Evolutionary conservation across 2,797 vertebrate species (phyloP), one percentile per base, ranked within the genome.

Genomic region (Neomorphus geoffroyi): DNA sequence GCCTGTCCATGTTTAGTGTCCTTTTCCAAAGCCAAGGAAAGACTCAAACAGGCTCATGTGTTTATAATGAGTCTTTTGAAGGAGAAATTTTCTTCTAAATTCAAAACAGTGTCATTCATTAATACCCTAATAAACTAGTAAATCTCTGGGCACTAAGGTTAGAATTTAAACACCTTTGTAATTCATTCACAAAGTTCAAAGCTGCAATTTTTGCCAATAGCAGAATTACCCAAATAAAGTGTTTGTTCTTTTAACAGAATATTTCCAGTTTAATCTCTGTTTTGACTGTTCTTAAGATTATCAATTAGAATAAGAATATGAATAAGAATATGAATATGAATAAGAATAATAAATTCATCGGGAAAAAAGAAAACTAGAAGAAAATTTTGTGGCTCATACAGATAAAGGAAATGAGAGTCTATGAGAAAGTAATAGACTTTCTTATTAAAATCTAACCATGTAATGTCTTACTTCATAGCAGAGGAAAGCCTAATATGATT

Each of bases 401-500:
- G 97, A 97, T 98, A 97, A 97, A 97, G 95, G 73, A 98, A 98
- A 98, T 97, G 97, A 95, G 89, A 97, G 91, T 93, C 81, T 93
- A 73, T 93, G 95, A 87, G 96, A 90, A 97, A 97, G 95, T 97
- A 97, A 98, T 95, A 93, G 86, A 90, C 82, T 97, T 97, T 96
- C 87, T 84, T 97, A 96, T 97, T 98, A 97, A 96, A 78, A 65
- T 90, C 77, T 79, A 86, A 71, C 82, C 53, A 60, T 88, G 92
- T 86, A 93, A 86, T 6, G n/a, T 96, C 94, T 94, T 96, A 75
- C 51, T 91, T 96, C 69, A 66, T 95, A 94, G 93, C 89, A 86
- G 91, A 97, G 94, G 66, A 85, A 93, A 95, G 37, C 43, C 75
- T 96, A 86, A 95, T 96, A 96, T 74, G 86, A 96, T 97, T 97